Evolutionary conservation across 2,113 vertebrate species (phyloP).

Genomic region (Clarias gariepinus): DNA sequence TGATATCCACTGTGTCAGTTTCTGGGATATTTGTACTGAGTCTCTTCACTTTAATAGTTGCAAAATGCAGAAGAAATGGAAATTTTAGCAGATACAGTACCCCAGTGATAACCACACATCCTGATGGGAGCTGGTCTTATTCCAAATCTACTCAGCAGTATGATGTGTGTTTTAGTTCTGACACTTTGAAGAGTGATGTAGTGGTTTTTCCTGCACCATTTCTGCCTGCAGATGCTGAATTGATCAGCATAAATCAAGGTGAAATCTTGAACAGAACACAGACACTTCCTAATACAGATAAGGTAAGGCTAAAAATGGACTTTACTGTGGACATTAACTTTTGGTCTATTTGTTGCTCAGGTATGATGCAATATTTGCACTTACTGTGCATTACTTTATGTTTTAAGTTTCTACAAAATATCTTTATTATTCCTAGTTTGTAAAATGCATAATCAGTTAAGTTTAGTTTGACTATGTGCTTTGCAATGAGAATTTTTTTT

Average conservation of each 20-base stretch:
- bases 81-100: slow-evolving; percentile 44
- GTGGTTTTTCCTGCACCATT: slow-evolving; percentile 5
- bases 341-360: neutral
- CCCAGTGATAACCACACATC: slow-evolving; percentile 51
- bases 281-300: slow-evolving; percentile 42
- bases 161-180: slow-evolving; percentile 63
- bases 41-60: slow-evolving; percentile 43
- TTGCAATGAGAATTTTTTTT: neutral
- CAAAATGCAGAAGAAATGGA: slow-evolving; percentile 42
- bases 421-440: neutral
- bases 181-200: slow-evolving; percentile 62
- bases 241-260: slow-evolving; percentile 28
- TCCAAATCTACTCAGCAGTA: slow-evolving; percentile 59
- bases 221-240: neutral
- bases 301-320: slow-evolving; percentile 37
- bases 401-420: neutral
- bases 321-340: neutral
- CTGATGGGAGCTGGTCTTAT: slow-evolving; percentile 56
- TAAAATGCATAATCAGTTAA: neutral
- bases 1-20: slow-evolving; percentile 68
- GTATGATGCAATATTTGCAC: neutral
- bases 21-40: slow-evolving; percentile 70
- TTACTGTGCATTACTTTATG: neutral
- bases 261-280: slow-evolving; percentile 46
- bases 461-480: neutral